Evolutionary conservation across 2,888 invertebrate genomes (phyloP).

Genomic region (Thymelicus sylvestris): DNA sequence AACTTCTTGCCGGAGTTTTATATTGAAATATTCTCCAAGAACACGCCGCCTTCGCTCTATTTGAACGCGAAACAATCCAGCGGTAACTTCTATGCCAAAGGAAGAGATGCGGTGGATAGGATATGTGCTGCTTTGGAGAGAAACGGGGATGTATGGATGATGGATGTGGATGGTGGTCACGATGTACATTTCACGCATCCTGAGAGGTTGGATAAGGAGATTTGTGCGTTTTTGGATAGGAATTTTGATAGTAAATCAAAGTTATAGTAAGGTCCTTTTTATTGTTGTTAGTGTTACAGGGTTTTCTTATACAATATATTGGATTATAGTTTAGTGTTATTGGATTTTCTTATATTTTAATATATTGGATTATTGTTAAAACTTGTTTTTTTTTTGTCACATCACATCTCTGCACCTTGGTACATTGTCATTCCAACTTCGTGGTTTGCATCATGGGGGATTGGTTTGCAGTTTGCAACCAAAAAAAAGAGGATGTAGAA

Average conservation of each 20-base stretch:
- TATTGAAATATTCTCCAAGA: slow-evolving; percentile 55
- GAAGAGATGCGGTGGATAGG: slow-evolving; percentile 43
- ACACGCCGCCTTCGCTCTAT: slow-evolving; percentile 58
- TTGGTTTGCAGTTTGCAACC: too few species aligned
- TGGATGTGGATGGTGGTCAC: slow-evolving; percentile 81
- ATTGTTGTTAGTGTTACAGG: background rate
- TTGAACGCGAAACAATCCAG: slow-evolving; percentile 52
- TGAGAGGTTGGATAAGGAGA: slow-evolving; percentile 67
- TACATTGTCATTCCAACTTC: too few species aligned
- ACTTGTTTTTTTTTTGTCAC: too few species aligned
- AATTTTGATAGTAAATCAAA: slow-evolving; percentile 47
- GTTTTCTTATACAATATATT: background rate
- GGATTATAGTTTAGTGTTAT: background rate
- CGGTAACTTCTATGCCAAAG: slow-evolving; percentile 41
- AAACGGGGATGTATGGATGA: slow-evolving; percentile 39
- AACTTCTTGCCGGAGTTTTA: slow-evolving; percentile 61
- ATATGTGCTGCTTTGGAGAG: slow-evolving; percentile 49
- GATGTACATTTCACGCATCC: slow-evolving; percentile 86
- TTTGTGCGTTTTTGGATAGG: slow-evolving; percentile 64
- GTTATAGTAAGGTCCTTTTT: slow-evolving; percentile 40
- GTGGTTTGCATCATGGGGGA: too few species aligned
- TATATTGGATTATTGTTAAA: too few species aligned
- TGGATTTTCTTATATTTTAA: background rate
- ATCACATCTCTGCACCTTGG: too few species aligned
- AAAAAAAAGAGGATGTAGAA: too few species aligned